Conservation (phyloP, 2,888 invertebrate species). For the Stenotaenia linearis region DNA sequence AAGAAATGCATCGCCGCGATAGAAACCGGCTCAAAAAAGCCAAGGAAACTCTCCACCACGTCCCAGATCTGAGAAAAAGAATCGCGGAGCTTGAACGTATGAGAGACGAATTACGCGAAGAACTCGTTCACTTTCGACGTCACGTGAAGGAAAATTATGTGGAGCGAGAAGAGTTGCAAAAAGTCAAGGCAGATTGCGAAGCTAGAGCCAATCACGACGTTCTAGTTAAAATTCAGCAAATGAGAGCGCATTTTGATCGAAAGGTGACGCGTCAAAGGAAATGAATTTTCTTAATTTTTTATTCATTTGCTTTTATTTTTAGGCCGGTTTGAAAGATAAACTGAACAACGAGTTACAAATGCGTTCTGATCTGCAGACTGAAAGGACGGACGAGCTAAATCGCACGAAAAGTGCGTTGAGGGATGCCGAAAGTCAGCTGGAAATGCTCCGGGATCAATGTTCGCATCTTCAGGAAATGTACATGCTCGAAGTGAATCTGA, state of each 20-base stretch:
- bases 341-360: neutral
- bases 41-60: neutral
- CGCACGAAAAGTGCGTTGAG: neutral
- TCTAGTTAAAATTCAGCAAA: neutral
- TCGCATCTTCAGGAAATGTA: neutral
- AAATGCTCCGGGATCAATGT: neutral
- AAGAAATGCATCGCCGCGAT: neutral
- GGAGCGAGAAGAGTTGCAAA: neutral
- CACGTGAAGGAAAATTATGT: neutral
- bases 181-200: neutral
- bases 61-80: neutral
- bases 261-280: neutral
- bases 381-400: neutral
- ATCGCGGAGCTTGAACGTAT: neutral
- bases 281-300: no score
- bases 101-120: neutral
- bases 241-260: neutral
- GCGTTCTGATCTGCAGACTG: neutral
- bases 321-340: neutral
- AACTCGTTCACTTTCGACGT: neutral
- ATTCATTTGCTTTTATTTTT: no score
- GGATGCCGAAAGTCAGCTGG: neutral
- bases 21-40: neutral
- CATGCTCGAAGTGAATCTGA: neutral
- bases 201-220: neutral